Evolutionary conservation across 2,113 vertebrate species (phyloP).

Genomic region (human): GRCh38 chr1:5629501-5630000

Average conservation of each 20-base stretch:
- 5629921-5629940: not conserved
- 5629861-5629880: rapidly evolving
- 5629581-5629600: rapidly evolving
- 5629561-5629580: rapidly evolving
- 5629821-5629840: rapidly evolving
- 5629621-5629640: rapidly evolving
- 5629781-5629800: rapidly evolving
- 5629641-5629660: not conserved
- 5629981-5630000: not conserved
- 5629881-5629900: not conserved
- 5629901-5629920: not conserved
- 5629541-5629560: no score
- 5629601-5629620: rapidly evolving
- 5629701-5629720: not conserved
- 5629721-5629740: rapidly evolving
- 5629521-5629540: rapidly evolving
- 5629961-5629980: not conserved
- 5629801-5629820: not conserved
- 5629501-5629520: rapidly evolving
- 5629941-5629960: not conserved
- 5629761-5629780: not conserved
- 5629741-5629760: no score
- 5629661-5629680: not conserved
- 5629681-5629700: no score
- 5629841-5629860: rapidly evolving